phyloP scores from a whole-genome alignment of 2,797 vertebrate genomes.

The Cephalopachus bancanus region DNA sequence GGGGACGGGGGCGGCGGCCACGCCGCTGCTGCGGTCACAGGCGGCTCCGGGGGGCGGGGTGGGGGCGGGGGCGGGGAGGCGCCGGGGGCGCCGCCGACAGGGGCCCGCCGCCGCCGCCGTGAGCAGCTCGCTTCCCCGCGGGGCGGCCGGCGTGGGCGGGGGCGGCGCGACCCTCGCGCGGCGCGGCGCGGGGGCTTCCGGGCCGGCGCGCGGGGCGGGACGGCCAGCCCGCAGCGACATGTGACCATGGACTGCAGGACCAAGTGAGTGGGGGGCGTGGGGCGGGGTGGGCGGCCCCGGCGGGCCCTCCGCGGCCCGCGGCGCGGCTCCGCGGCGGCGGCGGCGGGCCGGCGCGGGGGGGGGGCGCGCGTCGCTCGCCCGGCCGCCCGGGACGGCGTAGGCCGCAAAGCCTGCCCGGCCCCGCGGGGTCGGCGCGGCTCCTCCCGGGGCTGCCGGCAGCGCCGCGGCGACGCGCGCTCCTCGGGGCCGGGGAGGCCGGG shows the following conservation, averaged over 20 bases:
- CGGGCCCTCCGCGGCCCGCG: no score
- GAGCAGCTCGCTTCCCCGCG: slow-evolving; percentile 43
- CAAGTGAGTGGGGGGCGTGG: slow-evolving; percentile 90
- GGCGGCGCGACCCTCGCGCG: slow-evolving; percentile 78
- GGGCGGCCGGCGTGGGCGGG: slow-evolving; percentile 63
- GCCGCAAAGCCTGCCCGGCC: slow-evolving; percentile 77
- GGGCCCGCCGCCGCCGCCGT: slow-evolving; percentile 56
- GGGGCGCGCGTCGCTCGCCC: no score
- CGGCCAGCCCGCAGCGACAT: slow-evolving; percentile 89
- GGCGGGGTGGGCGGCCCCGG: background rate
- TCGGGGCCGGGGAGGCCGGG: background rate
- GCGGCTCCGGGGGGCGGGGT: background rate
- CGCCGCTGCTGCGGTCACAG: slow-evolving; percentile 59
- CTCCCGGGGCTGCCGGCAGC: background rate
- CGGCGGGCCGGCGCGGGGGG: no score
- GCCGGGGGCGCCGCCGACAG: slow-evolving; percentile 44
- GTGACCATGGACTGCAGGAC: slow-evolving; percentile 96
- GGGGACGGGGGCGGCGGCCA: slow-evolving; percentile 37
- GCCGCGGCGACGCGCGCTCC: background rate
- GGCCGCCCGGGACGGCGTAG: slow-evolving; percentile 75
- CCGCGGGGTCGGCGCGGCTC: background rate
- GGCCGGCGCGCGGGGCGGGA: slow-evolving; percentile 50
- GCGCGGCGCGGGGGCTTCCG: slow-evolving; percentile 75
- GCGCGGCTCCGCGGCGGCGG: no score
- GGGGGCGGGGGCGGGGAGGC: slow-evolving; percentile 58